phyloP scores from a whole-genome alignment of 2,797 vertebrate species.

The Ctenosaura bakeri region DNA sequence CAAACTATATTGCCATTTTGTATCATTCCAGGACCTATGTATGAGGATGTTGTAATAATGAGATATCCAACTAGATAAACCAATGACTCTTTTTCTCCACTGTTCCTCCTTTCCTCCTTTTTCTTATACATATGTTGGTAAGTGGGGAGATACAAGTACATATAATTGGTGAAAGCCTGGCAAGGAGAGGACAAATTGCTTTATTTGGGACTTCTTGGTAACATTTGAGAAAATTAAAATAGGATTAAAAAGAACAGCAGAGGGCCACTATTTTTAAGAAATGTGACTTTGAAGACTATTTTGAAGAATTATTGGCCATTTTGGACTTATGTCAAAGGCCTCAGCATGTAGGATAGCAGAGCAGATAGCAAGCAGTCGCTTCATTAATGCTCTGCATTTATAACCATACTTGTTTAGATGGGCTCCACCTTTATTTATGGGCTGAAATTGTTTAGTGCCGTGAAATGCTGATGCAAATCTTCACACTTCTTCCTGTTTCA shows the following conservation, averaged over 20 bases:
- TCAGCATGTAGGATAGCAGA: background rate
- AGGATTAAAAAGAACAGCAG: background rate
- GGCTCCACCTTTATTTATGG: conserved; percentile 6
- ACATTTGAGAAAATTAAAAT: background rate
- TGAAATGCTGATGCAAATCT: conserved; percentile 22
- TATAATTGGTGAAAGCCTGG: background rate
- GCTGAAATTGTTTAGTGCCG: conserved; percentile 17
- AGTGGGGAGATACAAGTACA: background rate
- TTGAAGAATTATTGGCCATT: conserved; percentile 17
- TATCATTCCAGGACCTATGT: background rate
- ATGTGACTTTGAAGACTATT: background rate
- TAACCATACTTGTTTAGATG: conserved; percentile 1
- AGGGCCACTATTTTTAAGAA: background rate
- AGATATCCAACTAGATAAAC: background rate
- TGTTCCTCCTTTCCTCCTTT: background rate
- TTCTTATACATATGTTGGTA: background rate
- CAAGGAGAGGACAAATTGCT: background rate
- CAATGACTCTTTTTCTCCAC: background rate
- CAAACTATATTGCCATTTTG: background rate
- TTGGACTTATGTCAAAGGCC: background rate
- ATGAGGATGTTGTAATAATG: background rate
- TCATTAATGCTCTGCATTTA: conserved; percentile 8
- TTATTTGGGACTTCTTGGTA: background rate
- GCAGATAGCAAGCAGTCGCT: background rate
- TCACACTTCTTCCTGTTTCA: background rate